Percentiles rank a stretch among this genome's conserved stretches.
Conservation (phyloP, 2,113 vertebrate genomes). For the Rafetus swinhoei region DNA sequence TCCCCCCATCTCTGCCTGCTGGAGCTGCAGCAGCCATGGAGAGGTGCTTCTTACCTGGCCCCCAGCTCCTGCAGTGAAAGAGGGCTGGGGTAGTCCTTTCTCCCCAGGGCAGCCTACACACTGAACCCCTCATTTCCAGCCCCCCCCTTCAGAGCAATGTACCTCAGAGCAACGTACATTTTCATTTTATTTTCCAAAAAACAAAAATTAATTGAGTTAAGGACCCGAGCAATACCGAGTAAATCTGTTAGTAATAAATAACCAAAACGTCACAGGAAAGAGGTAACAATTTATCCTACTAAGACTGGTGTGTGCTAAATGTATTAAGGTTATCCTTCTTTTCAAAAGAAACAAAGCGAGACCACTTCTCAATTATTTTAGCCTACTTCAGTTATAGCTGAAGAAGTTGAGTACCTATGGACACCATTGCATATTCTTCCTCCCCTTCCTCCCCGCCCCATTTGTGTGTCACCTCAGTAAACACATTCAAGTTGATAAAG, state of each 20-base stretch:
- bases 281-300: neutral
- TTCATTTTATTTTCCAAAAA: too few relatives aligned
- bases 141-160: too few relatives aligned
- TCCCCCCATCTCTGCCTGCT: too few relatives aligned
- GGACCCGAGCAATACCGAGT: too few relatives aligned
- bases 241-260: neutral
- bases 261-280: neutral
- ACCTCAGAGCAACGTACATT: too few relatives aligned
- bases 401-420: neutral
- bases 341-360: neutral
- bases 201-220: too few relatives aligned
- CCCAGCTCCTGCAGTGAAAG: too few relatives aligned
- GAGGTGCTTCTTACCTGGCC: too few relatives aligned
- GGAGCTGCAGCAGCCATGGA: too few relatives aligned
- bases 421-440: neutral
- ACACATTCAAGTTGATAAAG: constrained; percentile 43
- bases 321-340: neutral
- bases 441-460: neutral
- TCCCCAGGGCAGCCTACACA: too few relatives aligned
- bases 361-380: constrained; percentile 5
- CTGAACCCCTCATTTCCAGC: too few relatives aligned
- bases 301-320: neutral
- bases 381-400: neutral
- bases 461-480: constrained; percentile 3
- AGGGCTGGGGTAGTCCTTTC: too few relatives aligned